Percentiles rank a stretch among this genome's conserved stretches.
These are phyloP conservation scores for Catalaphyllia jardinei DNA, from an alignment of 64 coral and sea anemone species.

Conservation along the genomic window DNA sequence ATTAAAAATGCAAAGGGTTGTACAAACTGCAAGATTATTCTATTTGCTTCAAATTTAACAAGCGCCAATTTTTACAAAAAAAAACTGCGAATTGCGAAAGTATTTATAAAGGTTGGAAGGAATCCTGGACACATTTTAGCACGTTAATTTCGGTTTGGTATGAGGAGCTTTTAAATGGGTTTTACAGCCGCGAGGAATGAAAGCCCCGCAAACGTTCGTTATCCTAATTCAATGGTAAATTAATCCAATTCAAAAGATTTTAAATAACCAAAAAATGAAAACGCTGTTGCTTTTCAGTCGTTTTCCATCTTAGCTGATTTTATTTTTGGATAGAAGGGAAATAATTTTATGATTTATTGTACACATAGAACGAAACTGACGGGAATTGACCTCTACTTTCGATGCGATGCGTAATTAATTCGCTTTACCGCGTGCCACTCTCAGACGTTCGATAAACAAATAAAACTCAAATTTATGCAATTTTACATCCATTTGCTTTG, in stretches of 20 bases:
- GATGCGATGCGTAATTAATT: not conserved
- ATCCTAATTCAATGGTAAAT: constrained; percentile 15
- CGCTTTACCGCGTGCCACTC: not conserved
- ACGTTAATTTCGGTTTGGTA: too few relatives aligned
- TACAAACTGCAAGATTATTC: not conserved
- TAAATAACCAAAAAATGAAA: not conserved
- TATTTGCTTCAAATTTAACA: not conserved
- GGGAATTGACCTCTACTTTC: not conserved
- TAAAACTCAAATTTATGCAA: constrained; percentile 1
- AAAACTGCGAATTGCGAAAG: not conserved
- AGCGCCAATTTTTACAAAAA: not conserved
- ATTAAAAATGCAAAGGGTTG: not conserved
- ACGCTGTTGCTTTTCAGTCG: not conserved
- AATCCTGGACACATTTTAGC: not conserved
- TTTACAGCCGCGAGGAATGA: not conserved
- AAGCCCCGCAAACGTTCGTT: not conserved
- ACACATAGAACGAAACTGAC: not conserved
- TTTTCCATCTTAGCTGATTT: not conserved
- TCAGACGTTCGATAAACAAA: constrained; percentile 8
- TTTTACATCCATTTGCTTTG: not conserved
- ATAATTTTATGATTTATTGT: not conserved
- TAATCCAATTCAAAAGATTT: not conserved
- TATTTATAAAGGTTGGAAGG: not conserved
- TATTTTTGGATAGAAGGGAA: not conserved
- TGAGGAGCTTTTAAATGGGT: not conserved